Percentiles rank a stretch among this genome's conserved stretches.
phyloP scores from a whole-genome alignment of 2,797 vertebrate genomes.

The Syngnathus rostellatus region DNA sequence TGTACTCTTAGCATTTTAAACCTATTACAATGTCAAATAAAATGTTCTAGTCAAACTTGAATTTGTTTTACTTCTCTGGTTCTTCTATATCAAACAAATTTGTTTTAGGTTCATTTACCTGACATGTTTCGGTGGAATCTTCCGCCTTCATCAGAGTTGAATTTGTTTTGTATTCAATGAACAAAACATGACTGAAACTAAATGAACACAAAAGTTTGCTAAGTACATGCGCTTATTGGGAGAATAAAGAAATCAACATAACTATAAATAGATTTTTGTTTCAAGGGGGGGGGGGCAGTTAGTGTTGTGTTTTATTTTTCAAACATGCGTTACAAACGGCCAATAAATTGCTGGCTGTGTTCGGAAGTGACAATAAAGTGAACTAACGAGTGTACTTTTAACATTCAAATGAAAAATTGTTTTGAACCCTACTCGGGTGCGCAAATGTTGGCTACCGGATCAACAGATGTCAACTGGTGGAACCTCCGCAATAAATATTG shows the following conservation, averaged over 20 bases:
- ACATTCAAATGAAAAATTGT: background rate
- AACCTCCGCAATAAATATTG: background rate
- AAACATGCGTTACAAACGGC: slow-evolving; percentile 42
- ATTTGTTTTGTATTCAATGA: slow-evolving; percentile 23
- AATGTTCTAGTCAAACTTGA: slow-evolving; percentile 69
- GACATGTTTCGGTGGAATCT: too few species aligned
- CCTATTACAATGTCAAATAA: slow-evolving; percentile 14
- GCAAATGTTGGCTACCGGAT: background rate
- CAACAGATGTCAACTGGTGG: background rate
- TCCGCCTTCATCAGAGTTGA: too few species aligned
- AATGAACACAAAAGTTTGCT: slow-evolving; percentile 43
- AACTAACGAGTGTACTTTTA: background rate
- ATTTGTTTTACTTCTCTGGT: too few species aligned
- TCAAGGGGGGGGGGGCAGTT: slow-evolving; percentile 22
- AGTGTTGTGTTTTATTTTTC: slow-evolving; percentile 36
- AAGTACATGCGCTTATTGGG: slow-evolving; percentile 39
- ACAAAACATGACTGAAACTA: too few species aligned
- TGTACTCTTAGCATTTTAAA: slow-evolving; percentile 64
- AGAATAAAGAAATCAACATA: slow-evolving; percentile 56
- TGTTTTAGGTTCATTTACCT: too few species aligned
- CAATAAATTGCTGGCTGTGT: slow-evolving; percentile 52
- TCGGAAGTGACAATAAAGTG: background rate
- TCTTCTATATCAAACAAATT: too few species aligned
- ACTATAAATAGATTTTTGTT: slow-evolving; percentile 59
- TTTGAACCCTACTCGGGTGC: background rate